Evolutionary conservation across 2,888 invertebrate species (phyloP).

Genomic region (Pomacea canaliculata): DNA sequence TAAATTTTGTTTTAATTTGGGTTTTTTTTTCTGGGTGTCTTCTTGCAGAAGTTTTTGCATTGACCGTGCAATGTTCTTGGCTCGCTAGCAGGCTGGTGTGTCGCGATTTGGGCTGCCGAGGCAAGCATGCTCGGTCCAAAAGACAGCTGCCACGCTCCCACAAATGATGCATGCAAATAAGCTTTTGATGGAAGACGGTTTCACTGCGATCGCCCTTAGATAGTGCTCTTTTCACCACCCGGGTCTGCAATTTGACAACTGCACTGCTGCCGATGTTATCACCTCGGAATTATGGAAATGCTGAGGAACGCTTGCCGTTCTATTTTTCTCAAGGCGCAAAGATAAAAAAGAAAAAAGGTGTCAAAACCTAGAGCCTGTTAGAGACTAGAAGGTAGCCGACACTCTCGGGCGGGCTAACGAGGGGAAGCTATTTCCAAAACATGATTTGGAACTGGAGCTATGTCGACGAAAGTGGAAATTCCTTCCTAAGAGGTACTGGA

Average conservation of each 20-base stretch:
- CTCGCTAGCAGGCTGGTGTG: no score
- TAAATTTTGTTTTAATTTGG: no score
- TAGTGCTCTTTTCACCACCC: slow-evolving; percentile 20
- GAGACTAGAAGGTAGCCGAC: neutral
- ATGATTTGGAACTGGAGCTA: slow-evolving; percentile 7
- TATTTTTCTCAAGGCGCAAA: neutral
- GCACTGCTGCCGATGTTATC: slow-evolving; percentile 20
- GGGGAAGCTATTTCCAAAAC: neutral
- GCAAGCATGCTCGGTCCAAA: neutral
- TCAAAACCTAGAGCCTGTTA: slow-evolving; percentile 7
- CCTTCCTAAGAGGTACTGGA: slow-evolving; percentile 1
- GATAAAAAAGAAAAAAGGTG: slow-evolving; percentile 11
- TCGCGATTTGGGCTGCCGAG: no score
- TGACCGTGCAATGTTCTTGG: no score
- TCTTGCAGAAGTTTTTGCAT: no score
- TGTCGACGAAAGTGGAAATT: slow-evolving; percentile 1
- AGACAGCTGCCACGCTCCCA: slow-evolving; percentile 19
- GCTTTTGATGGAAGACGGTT: slow-evolving; percentile 26
- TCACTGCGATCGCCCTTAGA: slow-evolving; percentile 1
- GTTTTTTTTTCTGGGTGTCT: no score
- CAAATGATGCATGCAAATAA: slow-evolving; percentile 27
- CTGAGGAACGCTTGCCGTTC: slow-evolving; percentile 6
- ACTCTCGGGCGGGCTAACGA: neutral
- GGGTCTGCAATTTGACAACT: slow-evolving; percentile 25
- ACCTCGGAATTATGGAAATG: slow-evolving; percentile 24